Conservation (phyloP, 2,797 vertebrate genomes). For the Ptychadena robeensis region DNA sequence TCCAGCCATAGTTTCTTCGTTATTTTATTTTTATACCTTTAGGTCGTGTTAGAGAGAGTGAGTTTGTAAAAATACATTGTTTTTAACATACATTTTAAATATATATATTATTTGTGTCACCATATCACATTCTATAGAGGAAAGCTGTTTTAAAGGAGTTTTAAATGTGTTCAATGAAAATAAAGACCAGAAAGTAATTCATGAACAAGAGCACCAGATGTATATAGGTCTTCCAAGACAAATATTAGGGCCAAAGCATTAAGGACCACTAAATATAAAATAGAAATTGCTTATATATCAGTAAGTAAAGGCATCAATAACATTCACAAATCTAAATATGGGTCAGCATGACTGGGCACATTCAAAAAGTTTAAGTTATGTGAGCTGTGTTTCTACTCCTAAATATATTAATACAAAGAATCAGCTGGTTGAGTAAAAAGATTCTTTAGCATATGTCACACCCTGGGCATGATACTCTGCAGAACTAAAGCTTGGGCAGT, state of each 20-base stretch:
- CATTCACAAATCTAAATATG: not conserved
- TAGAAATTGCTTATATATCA: not conserved
- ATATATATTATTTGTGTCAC: conserved; percentile 29
- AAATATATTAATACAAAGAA: not conserved
- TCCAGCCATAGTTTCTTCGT: conserved; percentile 3
- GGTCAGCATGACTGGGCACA: not conserved
- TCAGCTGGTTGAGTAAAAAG: too few species aligned
- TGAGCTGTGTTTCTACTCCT: not conserved
- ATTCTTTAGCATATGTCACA: too few species aligned
- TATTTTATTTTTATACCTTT: conserved; percentile 37
- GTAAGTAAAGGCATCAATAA: not conserved
- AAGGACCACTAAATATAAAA: not conserved
- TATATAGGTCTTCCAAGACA: not conserved
- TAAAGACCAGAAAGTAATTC: not conserved
- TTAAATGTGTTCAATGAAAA: not conserved
- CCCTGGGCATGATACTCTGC: too few species aligned
- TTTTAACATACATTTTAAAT: conserved; percentile 42
- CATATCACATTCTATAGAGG: conserved; percentile 10
- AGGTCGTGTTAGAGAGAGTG: conserved; percentile 32
- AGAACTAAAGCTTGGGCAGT: too few species aligned
- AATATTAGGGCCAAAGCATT: not conserved
- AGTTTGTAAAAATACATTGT: conserved; percentile 50
- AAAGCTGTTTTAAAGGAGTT: not conserved
- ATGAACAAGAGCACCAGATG: conserved; percentile 21
- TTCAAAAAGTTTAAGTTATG: not conserved